Evolutionary conservation across 1,140 invertebrate genomes (phyloP).

Genomic region (Brachionus sp.): DNA sequence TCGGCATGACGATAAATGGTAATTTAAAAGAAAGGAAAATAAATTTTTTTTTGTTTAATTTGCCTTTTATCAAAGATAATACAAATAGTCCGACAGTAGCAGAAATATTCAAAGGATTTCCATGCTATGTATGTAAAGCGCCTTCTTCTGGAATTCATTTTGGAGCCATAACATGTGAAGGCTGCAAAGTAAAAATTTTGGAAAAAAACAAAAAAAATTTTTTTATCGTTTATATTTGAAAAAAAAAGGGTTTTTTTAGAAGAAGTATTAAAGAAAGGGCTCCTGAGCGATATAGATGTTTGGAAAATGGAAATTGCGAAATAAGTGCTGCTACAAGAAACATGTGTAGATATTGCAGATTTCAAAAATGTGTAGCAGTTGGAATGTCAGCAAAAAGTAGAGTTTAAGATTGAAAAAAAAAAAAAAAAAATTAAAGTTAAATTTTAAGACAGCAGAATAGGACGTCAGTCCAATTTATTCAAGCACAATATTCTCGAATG

Average conservation of each 20-base stretch:
- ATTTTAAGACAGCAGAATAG: conserved; percentile 35
- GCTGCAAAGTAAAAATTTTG: conserved; percentile 76
- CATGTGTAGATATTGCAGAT: conserved; percentile 89
- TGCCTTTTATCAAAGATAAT: not conserved
- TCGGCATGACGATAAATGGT: conserved; percentile 98
- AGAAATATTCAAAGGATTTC: conserved; percentile 49
- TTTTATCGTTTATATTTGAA: not conserved
- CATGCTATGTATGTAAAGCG: conserved; percentile 75
- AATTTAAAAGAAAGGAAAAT: conserved; percentile 46
- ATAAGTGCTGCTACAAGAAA: conserved; percentile 64
- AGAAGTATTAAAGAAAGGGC: conserved; percentile 46
- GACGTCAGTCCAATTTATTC: conserved; percentile 46
- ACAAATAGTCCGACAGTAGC: conserved; percentile 37
- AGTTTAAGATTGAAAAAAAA: not conserved
- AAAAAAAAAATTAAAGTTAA: not conserved
- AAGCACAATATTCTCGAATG: conserved; percentile 47
- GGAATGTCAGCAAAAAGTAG: conserved; percentile 96
- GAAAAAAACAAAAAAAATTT: not conserved
- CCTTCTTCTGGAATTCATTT: conserved; percentile 93
- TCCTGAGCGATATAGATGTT: conserved; percentile 46
- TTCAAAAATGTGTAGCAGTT: conserved; percentile 95
- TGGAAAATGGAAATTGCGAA: conserved; percentile 46
- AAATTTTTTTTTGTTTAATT: not conserved
- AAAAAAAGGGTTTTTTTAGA: conserved; percentile 47
- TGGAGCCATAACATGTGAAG: conserved; percentile 92